Conservation (phyloP, 2,797 vertebrate genomes). For the Alcedo atthis region DNA sequence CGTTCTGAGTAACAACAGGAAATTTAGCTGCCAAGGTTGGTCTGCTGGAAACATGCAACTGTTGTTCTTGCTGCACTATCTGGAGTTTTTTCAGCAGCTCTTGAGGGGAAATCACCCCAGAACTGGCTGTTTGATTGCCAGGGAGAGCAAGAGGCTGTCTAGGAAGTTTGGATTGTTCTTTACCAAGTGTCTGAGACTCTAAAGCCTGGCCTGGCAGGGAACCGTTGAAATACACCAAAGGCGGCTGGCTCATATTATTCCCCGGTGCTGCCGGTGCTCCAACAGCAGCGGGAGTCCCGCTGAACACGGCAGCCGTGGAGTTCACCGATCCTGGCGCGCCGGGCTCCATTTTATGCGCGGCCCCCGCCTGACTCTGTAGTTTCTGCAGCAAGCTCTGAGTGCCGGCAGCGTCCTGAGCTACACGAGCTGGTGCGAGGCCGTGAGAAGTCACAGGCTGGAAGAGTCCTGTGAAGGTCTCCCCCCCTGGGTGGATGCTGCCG, state of each 20-base stretch:
- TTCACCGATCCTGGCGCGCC: not conserved
- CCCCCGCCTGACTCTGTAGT: slow-evolving; percentile 28
- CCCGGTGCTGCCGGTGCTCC: not conserved
- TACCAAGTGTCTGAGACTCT: slow-evolving; percentile 35
- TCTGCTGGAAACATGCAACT: slow-evolving; percentile 69
- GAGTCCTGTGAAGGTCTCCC: slow-evolving; percentile 78
- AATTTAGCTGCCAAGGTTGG: slow-evolving; percentile 88
- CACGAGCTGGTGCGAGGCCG: not conserved
- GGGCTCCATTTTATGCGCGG: not conserved
- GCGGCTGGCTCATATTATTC: slow-evolving; percentile 66
- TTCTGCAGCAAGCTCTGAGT: slow-evolving; percentile 72
- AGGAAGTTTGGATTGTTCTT: slow-evolving; percentile 63
- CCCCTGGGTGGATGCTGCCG: slow-evolving; percentile 35
- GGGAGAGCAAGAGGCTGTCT: slow-evolving; percentile 43
- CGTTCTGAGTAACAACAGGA: slow-evolving; percentile 71
- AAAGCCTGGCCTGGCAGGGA: slow-evolving; percentile 56
- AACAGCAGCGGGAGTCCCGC: slow-evolving; percentile 15
- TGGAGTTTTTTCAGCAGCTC: slow-evolving; percentile 91
- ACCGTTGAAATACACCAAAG: slow-evolving; percentile 74
- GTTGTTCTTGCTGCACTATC: slow-evolving; percentile 90
- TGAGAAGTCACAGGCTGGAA: slow-evolving; percentile 70
- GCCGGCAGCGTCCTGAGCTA: slow-evolving; percentile 37
- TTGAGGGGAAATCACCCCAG: slow-evolving; percentile 86
- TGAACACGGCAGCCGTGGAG: not conserved
- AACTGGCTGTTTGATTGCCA: slow-evolving; percentile 46